Percentiles rank a stretch among this genome's conserved stretches.
These are phyloP conservation scores for Pandemis cinnamomeana DNA, from an alignment of 2,888 invertebrate genomes.

Conservation along the genomic window DNA sequence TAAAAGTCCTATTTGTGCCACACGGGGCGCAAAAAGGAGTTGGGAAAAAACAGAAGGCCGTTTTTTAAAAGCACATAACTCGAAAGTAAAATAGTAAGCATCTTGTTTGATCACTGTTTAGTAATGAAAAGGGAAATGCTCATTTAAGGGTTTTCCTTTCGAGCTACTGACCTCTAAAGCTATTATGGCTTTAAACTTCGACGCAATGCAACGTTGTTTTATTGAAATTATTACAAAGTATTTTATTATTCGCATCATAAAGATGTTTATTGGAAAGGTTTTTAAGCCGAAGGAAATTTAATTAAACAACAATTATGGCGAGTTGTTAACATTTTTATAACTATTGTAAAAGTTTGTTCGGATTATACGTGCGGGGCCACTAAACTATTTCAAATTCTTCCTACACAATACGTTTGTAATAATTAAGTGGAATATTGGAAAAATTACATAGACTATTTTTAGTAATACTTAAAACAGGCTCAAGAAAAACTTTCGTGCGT, in stretches of 20 bases:
- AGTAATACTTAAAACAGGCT: no score
- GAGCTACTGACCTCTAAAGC: no score
- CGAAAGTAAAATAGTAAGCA: no score
- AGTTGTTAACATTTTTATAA: constrained; percentile 1
- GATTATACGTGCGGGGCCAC: neutral
- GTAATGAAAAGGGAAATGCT: no score
- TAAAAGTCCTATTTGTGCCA: no score
- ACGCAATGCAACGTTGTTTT: constrained; percentile 1
- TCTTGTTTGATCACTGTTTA: no score
- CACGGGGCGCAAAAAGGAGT: no score
- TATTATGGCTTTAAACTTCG: constrained; percentile 4
- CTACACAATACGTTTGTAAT: neutral
- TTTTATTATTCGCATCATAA: constrained; percentile 5
- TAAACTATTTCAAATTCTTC: constrained; percentile 9
- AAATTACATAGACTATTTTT: no score
- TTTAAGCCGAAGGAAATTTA: neutral
- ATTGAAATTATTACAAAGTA: constrained; percentile 16
- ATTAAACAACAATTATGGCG: constrained; percentile 11
- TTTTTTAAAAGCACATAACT: no score
- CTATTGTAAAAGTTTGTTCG: constrained; percentile 14
- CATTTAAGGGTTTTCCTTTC: no score
- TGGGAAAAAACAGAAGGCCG: no score
- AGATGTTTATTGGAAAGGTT: constrained; percentile 4
- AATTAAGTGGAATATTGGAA: neutral
- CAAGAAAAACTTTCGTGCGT: no score